Conservation (phyloP, 2,888 invertebrate species). For the Apodemia duryi region DNA sequence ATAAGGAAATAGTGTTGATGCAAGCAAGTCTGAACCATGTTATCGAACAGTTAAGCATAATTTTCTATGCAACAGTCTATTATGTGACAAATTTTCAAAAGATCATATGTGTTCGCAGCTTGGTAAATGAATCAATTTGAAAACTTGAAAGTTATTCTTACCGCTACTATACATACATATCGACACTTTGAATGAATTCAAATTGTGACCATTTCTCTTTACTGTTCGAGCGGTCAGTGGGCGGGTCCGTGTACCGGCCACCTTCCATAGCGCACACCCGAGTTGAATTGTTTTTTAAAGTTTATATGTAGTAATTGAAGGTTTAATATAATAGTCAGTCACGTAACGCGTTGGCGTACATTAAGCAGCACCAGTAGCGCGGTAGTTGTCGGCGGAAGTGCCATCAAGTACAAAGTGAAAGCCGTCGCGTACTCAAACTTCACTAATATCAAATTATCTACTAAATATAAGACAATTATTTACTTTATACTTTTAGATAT, state of each 20-base stretch:
- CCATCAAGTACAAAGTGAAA: conserved; percentile 15
- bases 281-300: conserved; percentile 15
- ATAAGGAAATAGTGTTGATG: no score
- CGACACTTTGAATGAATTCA: no score
- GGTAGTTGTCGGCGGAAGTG: conserved; percentile 12
- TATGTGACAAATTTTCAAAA: no score
- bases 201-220: no score
- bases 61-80: no score
- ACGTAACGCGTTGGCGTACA: neutral
- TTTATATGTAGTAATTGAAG: conserved; percentile 13
- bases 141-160: no score
- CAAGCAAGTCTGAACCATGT: no score
- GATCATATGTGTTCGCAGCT: no score
- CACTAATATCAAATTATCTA: conserved; percentile 8
- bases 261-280: neutral
- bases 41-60: no score
- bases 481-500: conserved; percentile 36
- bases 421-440: conserved; percentile 10
- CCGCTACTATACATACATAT: no score
- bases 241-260: neutral
- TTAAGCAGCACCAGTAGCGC: conserved; percentile 5
- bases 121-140: no score
- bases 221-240: no score
- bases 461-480: conserved; percentile 48
- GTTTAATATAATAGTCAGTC: neutral